These are phyloP conservation scores for Apteryx owenii DNA, from an alignment of 2,113 vertebrate species.

Conservation along the genomic window DNA sequence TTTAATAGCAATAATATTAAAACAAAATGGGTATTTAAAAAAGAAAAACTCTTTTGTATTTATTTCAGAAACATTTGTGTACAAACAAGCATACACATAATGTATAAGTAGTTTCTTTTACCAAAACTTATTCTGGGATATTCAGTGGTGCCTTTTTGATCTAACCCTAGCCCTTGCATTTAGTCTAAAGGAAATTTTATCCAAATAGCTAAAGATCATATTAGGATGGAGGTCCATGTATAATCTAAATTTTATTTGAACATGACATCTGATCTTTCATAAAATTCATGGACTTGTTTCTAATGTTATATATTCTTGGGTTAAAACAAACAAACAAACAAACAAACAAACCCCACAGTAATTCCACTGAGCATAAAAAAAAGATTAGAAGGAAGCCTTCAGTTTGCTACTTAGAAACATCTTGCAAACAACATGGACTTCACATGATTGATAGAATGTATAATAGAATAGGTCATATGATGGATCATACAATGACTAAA, in stretches of 20 bases:
- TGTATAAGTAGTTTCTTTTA: not conserved
- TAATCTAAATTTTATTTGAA: too few relatives aligned
- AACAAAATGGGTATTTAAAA: not conserved
- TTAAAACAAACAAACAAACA: not conserved
- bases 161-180: not conserved
- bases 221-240: not conserved
- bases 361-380: not conserved
- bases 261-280: not conserved
- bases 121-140: not conserved
- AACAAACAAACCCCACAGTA: not conserved
- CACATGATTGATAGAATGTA: not conserved
- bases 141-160: not conserved
- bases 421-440: not conserved
- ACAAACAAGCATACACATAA: rapidly evolving
- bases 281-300: not conserved
- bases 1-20: not conserved
- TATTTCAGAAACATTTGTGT: not conserved
- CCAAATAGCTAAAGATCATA: not conserved
- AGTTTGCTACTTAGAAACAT: not conserved
- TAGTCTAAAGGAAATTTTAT: not conserved
- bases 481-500: not conserved
- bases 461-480: not conserved
- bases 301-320: not conserved
- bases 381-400: not conserved
- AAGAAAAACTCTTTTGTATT: not conserved